These are phyloP conservation scores for Cygnus olor DNA, from an alignment of 2,797 vertebrate genomes.

Conservation along the genomic window DNA sequence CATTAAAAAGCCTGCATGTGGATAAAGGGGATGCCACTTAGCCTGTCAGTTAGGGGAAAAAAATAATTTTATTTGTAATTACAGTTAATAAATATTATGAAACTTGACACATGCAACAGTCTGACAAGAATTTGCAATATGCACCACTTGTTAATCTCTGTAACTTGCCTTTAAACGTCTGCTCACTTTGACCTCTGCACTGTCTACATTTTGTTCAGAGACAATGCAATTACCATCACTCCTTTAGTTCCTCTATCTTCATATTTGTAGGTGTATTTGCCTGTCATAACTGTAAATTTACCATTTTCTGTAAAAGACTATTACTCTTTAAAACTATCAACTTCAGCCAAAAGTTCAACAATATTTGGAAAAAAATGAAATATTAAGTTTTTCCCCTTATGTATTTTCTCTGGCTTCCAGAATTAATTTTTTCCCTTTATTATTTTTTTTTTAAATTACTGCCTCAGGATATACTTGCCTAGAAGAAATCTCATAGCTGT, in stretches of 20 bases:
- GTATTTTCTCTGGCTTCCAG: not conserved
- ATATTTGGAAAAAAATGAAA: not conserved
- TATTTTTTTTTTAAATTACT: not conserved
- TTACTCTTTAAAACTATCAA: not conserved
- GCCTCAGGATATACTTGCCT: not conserved
- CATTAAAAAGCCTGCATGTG: not conserved
- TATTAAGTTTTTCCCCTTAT: not conserved
- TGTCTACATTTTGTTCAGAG: not conserved
- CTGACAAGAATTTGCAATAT: not conserved
- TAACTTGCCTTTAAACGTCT: not conserved
- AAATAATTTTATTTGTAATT: not conserved
- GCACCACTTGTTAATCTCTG: not conserved
- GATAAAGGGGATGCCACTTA: not conserved
- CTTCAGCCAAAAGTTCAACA: not conserved
- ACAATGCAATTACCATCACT: not conserved
- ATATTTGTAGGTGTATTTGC: not conserved
- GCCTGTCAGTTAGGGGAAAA: not conserved
- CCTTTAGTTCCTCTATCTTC: not conserved
- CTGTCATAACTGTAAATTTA: not conserved
- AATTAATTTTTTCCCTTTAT: not conserved
- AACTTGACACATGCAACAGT: not conserved
- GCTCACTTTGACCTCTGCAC: not conserved
- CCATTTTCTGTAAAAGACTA: not conserved
- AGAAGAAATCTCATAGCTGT: not conserved
- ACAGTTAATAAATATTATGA: not conserved